A percentile compares a stretch with the other conserved stretches of the same genome.
Conservation (phyloP, 2,888 invertebrate genomes). For the Lingula anatina region DNA sequence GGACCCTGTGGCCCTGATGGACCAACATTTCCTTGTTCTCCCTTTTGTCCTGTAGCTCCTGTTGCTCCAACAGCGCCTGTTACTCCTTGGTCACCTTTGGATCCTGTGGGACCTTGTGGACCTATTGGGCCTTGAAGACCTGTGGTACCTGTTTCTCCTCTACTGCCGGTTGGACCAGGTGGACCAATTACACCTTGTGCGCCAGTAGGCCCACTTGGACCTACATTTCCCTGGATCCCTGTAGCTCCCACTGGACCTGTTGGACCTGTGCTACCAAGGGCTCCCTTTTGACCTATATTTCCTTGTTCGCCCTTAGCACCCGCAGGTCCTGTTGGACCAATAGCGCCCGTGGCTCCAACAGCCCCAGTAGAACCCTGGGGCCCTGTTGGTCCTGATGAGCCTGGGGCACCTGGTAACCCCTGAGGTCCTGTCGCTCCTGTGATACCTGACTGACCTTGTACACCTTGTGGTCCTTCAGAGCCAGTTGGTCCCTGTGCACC, state of each 20-base stretch:
- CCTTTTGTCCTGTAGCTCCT: constrained; percentile 51
- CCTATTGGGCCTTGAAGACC: constrained; percentile 7
- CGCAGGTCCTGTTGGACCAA: constrained; percentile 6
- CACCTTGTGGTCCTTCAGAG: constrained; percentile 6
- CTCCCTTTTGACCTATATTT: constrained; percentile 39
- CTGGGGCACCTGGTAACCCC: too few species aligned
- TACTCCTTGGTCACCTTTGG: constrained; percentile 9
- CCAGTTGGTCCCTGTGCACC: constrained; percentile 9
- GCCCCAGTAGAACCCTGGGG: not conserved
- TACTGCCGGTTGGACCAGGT: constrained; percentile 10
- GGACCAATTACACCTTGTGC: constrained; percentile 1
- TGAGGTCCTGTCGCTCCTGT: constrained; percentile 10
- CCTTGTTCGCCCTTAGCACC: too few species aligned
- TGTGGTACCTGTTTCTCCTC: constrained; percentile 5
- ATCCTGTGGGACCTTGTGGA: constrained; percentile 39
- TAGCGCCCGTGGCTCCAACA: constrained; percentile 51
- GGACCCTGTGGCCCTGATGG: constrained; percentile 1
- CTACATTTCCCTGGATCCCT: constrained; percentile 50
- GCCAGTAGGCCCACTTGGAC: constrained; percentile 34
- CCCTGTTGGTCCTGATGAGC: not conserved
- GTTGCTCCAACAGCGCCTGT: constrained; percentile 43
- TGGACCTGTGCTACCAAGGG: not conserved
- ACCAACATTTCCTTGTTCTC: constrained; percentile 9
- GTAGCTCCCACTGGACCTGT: constrained; percentile 42
- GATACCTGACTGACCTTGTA: constrained; percentile 12